phyloP scores from a whole-genome alignment of 2,888 invertebrate species.

The Drosophila robusta region DNA sequence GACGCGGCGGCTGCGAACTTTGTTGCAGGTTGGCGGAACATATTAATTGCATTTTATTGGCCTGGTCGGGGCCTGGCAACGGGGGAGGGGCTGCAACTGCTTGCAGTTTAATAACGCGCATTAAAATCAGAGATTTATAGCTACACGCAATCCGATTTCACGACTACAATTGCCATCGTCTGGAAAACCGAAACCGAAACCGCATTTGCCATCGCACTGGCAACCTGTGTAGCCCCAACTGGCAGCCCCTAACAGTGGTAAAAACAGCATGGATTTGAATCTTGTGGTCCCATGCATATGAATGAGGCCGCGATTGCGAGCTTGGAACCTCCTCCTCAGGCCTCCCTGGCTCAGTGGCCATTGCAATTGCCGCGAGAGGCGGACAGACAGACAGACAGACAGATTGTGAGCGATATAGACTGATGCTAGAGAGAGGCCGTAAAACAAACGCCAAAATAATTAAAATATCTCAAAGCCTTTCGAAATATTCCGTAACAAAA shows the following conservation, averaged over 20 bases:
- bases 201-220: slow-evolving; percentile 34
- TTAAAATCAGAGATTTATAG: slow-evolving; percentile 77
- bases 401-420: not conserved
- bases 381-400: not conserved
- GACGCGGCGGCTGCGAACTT: slow-evolving; percentile 53
- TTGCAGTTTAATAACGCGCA: slow-evolving; percentile 78
- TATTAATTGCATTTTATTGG: slow-evolving; percentile 82
- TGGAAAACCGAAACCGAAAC: slow-evolving; percentile 30
- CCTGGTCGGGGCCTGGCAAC: slow-evolving; percentile 35
- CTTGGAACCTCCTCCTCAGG: not conserved
- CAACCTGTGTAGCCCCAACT: slow-evolving; percentile 2
- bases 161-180: slow-evolving; percentile 61
- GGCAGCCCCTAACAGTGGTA: slow-evolving; percentile 8
- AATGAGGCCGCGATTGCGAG: slow-evolving; percentile 35
- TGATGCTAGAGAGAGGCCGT: slow-evolving; percentile 19
- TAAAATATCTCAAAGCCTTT: slow-evolving; percentile 70
- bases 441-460: slow-evolving; percentile 71
- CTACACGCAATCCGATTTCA: slow-evolving; percentile 78
- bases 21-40: slow-evolving; percentile 77
- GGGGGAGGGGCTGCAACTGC: slow-evolving; percentile 40
- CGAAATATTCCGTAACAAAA: slow-evolving; percentile 55
- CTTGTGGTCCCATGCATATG: slow-evolving; percentile 37
- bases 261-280: slow-evolving; percentile 28
- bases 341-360: slow-evolving; percentile 14
- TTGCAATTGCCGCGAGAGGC: slow-evolving; percentile 26